Percentiles rank a stretch among this genome's conserved stretches.
Conservation (phyloP, 1,140 invertebrate species). For the Steinernema khuongi region DNA sequence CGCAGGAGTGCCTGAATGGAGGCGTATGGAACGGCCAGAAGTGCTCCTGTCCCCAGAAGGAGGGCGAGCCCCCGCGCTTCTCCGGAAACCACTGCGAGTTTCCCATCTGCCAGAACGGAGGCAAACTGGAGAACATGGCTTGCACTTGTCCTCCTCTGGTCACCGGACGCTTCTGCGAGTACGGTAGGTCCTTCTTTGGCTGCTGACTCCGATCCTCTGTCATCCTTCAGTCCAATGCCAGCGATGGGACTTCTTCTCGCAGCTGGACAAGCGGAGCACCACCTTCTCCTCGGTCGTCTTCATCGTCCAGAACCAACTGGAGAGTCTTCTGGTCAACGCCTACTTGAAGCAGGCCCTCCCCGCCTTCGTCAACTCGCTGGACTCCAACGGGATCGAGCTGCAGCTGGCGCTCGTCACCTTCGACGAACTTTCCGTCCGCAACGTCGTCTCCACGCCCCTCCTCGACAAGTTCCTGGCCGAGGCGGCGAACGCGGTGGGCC, state of each 20-base stretch:
- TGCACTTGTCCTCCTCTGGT: constrained; percentile 21
- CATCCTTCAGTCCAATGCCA: background rate
- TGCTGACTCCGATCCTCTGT: background rate
- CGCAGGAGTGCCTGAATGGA: background rate
- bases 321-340: background rate
- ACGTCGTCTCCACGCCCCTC: background rate
- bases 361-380: background rate
- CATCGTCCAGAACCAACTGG: constrained; percentile 9
- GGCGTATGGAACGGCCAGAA: background rate
- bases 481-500: background rate
- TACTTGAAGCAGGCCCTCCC: background rate
- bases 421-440: background rate
- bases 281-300: background rate
- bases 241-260: background rate
- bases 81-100: background rate
- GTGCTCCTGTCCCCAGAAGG: background rate
- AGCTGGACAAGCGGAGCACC: background rate
- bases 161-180: constrained; percentile 54
- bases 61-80: background rate
- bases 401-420: background rate
- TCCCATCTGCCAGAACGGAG: background rate
- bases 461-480: background rate
- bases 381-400: background rate
- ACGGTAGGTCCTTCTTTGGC: background rate
- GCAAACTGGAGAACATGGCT: background rate